Percentiles rank a stretch among this genome's conserved stretches.
These are phyloP conservation scores for Lepus americanus DNA, from an alignment of 2,113 vertebrate genomes.

Conservation along the genomic window DNA sequence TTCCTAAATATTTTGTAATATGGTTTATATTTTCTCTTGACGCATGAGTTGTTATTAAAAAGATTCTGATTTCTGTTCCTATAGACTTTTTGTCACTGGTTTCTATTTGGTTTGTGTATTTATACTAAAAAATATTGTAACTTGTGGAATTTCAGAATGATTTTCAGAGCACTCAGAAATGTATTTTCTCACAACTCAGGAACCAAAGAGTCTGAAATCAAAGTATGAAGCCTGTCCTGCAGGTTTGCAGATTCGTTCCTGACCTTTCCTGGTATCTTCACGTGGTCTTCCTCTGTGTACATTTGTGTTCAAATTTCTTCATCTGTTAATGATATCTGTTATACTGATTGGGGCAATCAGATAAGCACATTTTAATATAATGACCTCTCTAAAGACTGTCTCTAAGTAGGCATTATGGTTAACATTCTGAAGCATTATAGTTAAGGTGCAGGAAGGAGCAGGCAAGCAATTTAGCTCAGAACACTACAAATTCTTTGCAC, in stretches of 20 bases:
- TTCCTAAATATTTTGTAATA: not conserved
- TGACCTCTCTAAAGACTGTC: not conserved
- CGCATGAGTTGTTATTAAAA: not conserved
- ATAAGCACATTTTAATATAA: not conserved
- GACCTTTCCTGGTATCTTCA: not conserved
- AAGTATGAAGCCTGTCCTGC: not conserved
- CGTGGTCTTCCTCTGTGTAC: not conserved
- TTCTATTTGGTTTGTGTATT: not conserved
- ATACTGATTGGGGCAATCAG: not conserved
- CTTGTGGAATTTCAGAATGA: not conserved
- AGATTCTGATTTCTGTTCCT: not conserved
- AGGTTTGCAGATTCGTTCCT: not conserved
- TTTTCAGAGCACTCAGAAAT: not conserved
- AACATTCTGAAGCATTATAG: not conserved
- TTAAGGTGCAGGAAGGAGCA: not conserved
- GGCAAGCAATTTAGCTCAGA: no score
- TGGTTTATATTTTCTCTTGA: not conserved
- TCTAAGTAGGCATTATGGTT: no score
- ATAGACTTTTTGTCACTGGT: not conserved
- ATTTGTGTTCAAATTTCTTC: not conserved
- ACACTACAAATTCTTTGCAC: not conserved
- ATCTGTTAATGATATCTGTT: not conserved
- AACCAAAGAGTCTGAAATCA: not conserved
- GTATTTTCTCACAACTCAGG: not conserved
- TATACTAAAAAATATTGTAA: not conserved